Percentiles rank a stretch among this genome's conserved stretches.
Conservation (phyloP, 2,888 invertebrate species). For the Vesta saturnalis region DNA sequence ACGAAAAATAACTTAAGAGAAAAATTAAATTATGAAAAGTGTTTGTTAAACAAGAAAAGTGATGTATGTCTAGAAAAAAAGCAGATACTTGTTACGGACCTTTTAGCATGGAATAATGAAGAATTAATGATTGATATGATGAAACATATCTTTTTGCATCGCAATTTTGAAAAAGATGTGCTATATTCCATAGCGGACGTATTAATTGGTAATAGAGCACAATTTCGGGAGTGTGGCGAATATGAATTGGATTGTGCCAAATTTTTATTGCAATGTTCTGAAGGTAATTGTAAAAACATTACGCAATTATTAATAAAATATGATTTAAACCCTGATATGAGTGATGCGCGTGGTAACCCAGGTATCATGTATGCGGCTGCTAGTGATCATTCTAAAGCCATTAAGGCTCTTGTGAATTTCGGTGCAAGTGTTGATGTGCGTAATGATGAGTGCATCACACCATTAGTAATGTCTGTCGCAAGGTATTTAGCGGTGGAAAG, state of each 20-base stretch:
- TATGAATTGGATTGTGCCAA: constrained; percentile 52
- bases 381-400: constrained; percentile 61
- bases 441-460: constrained; percentile 68
- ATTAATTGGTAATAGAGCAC: constrained; percentile 49
- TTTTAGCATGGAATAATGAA: constrained; percentile 67
- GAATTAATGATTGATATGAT: constrained; percentile 61
- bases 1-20: too few species aligned
- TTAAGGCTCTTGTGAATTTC: constrained; percentile 62
- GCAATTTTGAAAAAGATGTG: constrained; percentile 55
- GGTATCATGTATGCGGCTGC: constrained; percentile 67
- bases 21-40: too few species aligned
- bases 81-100: constrained; percentile 50
- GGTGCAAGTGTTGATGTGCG: constrained; percentile 64
- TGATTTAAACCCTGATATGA: constrained; percentile 63
- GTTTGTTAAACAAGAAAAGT: too few species aligned
- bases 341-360: constrained; percentile 66
- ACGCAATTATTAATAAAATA: constrained; percentile 59
- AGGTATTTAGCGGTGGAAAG: constrained; percentile 57
- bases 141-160: constrained; percentile 64
- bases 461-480: constrained; percentile 62
- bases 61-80: too few species aligned
- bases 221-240: constrained; percentile 49
- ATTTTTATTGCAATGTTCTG: constrained; percentile 53
- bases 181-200: constrained; percentile 52
- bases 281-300: constrained; percentile 52